Evolutionary conservation across 2,888 invertebrate genomes (phyloP).

Genomic region (Brachypterus glaber): DNA sequence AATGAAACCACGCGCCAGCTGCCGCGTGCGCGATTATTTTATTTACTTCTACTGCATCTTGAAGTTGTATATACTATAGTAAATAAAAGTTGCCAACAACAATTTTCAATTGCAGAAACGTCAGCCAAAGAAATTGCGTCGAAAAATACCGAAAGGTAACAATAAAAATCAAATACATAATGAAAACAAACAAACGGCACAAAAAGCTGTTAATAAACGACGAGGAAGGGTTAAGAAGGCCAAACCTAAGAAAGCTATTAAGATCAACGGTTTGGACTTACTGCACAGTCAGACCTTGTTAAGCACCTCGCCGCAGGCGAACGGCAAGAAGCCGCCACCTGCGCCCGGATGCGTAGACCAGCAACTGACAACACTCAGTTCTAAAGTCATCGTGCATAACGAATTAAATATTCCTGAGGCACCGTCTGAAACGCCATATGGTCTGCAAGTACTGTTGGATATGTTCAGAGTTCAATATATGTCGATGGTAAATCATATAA

Average conservation of each 20-base stretch:
- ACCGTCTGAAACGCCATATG: conserved; percentile 72
- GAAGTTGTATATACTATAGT: too few species aligned
- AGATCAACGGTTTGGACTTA: conserved; percentile 79
- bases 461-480: conserved; percentile 79
- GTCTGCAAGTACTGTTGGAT: conserved; percentile 78
- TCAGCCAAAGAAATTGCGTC: conserved; percentile 40
- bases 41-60: too few species aligned
- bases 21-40: too few species aligned
- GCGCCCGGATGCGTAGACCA: conserved; percentile 90
- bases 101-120: conserved; percentile 34
- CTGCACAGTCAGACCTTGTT: conserved; percentile 82
- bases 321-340: conserved; percentile 67
- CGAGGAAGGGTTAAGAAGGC: conserved; percentile 53
- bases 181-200: conserved; percentile 25
- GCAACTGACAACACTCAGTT: conserved; percentile 68
- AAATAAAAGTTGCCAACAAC: too few species aligned
- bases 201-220: conserved; percentile 40
- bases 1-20: too few species aligned
- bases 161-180: conserved; percentile 20
- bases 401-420: conserved; percentile 75
- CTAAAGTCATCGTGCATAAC: conserved; percentile 60
- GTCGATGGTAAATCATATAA: conserved; percentile 75
- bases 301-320: conserved; percentile 69
- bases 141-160: conserved; percentile 38
- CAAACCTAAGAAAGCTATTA: conserved; percentile 56